Conservation (phyloP, 2,113 vertebrate genomes). For the Astur gentilis region DNA sequence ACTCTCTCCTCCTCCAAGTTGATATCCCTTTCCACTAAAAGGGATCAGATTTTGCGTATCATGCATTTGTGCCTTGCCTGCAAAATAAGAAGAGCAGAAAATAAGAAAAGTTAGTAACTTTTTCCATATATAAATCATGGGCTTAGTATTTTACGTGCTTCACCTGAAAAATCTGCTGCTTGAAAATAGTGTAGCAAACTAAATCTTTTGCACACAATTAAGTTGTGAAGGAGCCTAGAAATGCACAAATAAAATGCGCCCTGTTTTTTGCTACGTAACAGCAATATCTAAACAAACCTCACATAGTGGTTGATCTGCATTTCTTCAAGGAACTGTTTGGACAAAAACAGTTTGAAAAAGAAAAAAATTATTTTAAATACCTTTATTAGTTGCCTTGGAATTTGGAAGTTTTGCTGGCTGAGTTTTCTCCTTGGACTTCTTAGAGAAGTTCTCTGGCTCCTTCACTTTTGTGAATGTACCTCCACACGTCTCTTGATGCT, state of each 20-base stretch:
- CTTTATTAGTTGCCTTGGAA: neutral
- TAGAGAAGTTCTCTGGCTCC: conserved; percentile 89
- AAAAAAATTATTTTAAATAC: neutral
- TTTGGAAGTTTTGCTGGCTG: neutral
- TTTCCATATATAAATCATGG: neutral
- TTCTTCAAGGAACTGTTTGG: neutral
- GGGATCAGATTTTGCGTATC: conserved; percentile 73
- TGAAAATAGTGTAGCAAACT: neutral
- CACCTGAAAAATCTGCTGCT: neutral
- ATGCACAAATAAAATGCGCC: neutral
- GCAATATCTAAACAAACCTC: neutral
- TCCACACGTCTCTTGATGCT: conserved; percentile 85
- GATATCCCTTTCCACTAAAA: conserved; percentile 86
- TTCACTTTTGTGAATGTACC: conserved; percentile 89
- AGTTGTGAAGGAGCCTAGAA: neutral
- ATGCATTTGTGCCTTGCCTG: conserved; percentile 64
- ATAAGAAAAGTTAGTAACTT: neutral
- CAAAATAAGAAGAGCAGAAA: conserved; percentile 13
- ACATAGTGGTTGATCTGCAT: neutral
- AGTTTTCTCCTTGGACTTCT: conserved; percentile 72
- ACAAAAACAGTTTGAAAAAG: neutral
- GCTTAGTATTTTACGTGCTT: neutral
- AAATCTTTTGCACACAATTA: neutral
- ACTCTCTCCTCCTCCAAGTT: conserved; percentile 73
- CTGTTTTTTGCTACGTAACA: neutral